Evolutionary conservation across 1,140 invertebrate species (phyloP).

Genomic region (Acromyrmex heyeri): DNA sequence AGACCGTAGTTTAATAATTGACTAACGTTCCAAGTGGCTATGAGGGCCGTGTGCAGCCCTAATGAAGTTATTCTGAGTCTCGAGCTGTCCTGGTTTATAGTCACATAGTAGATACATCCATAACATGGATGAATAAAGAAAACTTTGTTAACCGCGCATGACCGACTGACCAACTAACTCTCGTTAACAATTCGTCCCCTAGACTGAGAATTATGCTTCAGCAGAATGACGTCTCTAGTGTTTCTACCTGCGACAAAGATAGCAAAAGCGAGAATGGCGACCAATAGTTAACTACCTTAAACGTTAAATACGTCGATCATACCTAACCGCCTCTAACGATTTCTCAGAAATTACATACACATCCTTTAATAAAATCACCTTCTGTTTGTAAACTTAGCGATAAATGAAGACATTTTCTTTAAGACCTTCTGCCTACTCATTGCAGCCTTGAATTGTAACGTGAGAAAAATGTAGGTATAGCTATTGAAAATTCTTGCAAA

Average conservation of each 20-base stretch:
- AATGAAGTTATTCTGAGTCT: slow-evolving; percentile 54
- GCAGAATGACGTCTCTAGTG: not conserved
- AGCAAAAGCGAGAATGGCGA: not conserved
- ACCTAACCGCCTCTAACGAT: slow-evolving; percentile 21
- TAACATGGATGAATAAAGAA: slow-evolving; percentile 56
- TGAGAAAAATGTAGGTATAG: too few species aligned
- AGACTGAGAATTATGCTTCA: slow-evolving; percentile 18
- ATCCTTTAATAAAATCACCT: not conserved
- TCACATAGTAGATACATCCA: slow-evolving; percentile 18
- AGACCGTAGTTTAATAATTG: slow-evolving; percentile 56
- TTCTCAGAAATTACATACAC: slow-evolving; percentile 18
- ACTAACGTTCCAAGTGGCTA: slow-evolving; percentile 40
- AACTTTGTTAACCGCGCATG: slow-evolving; percentile 45
- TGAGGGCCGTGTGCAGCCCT: slow-evolving; percentile 34
- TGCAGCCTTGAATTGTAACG: too few species aligned
- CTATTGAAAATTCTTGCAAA: too few species aligned
- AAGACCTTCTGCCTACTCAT: too few species aligned
- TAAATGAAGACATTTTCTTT: not conserved
- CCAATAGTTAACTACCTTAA: not conserved
- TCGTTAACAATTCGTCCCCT: slow-evolving; percentile 50
- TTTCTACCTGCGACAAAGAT: not conserved
- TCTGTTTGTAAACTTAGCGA: slow-evolving; percentile 5
- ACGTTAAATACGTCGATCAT: slow-evolving; percentile 18
- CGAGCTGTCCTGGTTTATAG: slow-evolving; percentile 56
- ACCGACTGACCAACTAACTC: slow-evolving; percentile 61